A percentile compares a stretch with the other conserved stretches of the same genome.
These are phyloP conservation scores for Protomyctophum bolini DNA, from an alignment of 2,113 vertebrate species.

Conservation along the genomic window DNA sequence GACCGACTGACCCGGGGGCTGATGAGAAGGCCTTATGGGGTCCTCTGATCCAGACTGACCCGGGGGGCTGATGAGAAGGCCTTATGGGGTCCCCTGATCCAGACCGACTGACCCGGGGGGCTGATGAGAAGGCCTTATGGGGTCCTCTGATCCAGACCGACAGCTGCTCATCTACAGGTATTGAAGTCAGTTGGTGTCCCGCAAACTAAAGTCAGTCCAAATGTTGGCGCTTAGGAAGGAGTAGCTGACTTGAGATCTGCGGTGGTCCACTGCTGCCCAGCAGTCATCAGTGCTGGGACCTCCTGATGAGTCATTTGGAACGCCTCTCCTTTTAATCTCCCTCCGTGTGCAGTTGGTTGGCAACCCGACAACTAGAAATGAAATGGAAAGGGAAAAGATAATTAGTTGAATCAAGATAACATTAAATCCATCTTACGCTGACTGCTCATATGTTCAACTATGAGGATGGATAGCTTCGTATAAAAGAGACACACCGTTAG, in stretches of 20 bases:
- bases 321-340: background rate
- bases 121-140: background rate
- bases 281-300: constrained; percentile 29
- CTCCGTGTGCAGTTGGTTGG: background rate
- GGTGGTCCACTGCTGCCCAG: constrained; percentile 8
- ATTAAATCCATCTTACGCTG: no score
- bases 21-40: background rate
- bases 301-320: background rate
- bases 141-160: background rate
- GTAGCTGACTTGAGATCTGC: background rate
- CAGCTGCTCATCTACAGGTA: background rate
- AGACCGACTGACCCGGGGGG: background rate
- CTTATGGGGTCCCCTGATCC: background rate
- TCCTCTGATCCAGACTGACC: background rate
- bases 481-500: background rate
- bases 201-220: constrained; percentile 2
- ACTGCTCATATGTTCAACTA: no score
- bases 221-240: background rate
- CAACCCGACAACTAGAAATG: background rate
- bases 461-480: no score
- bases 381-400: no score
- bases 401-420: no score
- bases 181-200: background rate
- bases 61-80: background rate
- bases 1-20: background rate